Conservation (phyloP, 2,113 vertebrate genomes). For the Microcebus tavaratra region DNA sequence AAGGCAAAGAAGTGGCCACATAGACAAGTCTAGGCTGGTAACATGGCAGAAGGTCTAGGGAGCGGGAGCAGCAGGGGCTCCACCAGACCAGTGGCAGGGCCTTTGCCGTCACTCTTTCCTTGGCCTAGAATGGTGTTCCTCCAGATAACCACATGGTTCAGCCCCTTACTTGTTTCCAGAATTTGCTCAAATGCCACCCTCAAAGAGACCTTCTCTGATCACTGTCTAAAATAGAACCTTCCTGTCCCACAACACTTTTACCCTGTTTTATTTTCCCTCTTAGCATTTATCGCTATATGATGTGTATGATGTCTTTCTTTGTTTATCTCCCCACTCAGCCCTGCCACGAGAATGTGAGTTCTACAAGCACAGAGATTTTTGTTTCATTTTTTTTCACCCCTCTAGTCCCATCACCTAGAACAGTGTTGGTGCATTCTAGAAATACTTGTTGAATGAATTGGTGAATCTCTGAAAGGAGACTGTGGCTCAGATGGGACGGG, state of each 20-base stretch:
- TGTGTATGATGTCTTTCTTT: not conserved
- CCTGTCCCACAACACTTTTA: not conserved
- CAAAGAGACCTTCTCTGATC: not conserved
- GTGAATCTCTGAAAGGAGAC: not conserved
- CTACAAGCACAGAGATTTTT: not conserved
- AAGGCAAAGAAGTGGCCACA: not conserved
- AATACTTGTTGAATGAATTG: conserved; percentile 12
- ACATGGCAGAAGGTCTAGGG: not conserved
- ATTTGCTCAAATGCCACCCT: not conserved
- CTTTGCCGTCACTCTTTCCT: not conserved
- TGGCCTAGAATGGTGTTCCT: not conserved
- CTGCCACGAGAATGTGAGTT: not conserved
- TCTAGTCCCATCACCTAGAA: conserved; percentile 2
- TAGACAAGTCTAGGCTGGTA: not conserved
- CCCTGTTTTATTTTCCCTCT: not conserved
- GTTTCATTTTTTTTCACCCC: not conserved
- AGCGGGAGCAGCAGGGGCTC: not conserved
- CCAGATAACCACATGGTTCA: not conserved
- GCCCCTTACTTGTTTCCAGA: not conserved
- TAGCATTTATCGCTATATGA: not conserved
- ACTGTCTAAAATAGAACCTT: not conserved
- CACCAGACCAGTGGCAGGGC: not conserved
- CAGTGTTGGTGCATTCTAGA: not conserved
- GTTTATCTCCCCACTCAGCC: not conserved
- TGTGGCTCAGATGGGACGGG: not conserved